phyloP scores from a whole-genome alignment of 2,113 vertebrate genomes.

The Proteles cristata region DNA sequence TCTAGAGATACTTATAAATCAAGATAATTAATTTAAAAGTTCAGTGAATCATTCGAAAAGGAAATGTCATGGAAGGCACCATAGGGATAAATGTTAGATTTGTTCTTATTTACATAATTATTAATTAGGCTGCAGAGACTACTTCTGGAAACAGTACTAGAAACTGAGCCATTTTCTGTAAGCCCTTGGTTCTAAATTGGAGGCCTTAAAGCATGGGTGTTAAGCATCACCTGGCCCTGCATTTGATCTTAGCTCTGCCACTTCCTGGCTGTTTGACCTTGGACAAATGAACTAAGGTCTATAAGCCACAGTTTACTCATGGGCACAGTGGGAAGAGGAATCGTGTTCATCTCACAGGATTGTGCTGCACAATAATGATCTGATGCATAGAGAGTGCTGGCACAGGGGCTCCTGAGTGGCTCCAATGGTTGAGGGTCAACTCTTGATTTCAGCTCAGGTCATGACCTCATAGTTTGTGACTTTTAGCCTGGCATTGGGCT shows the following conservation, averaged over 20 bases:
- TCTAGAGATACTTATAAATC: not conserved
- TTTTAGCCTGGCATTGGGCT: too few relatives aligned
- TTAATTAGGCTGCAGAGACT: constrained; percentile 15
- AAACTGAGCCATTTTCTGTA: not conserved
- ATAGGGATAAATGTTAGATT: constrained; percentile 43
- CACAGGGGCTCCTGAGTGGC: too few relatives aligned
- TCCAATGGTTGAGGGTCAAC: too few relatives aligned
- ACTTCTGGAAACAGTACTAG: not conserved
- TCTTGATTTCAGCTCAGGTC: too few relatives aligned
- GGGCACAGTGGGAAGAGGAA: not conserved
- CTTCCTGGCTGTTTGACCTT: not conserved
- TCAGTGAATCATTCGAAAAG: constrained; percentile 62
- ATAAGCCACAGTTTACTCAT: not conserved
- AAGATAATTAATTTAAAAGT: constrained; percentile 61
- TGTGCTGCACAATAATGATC: accelerated
- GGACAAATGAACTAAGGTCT: not conserved
- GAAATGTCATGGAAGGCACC: constrained; percentile 37
- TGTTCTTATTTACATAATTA: constrained; percentile 47
- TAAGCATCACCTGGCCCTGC: not conserved
- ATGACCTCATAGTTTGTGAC: too few relatives aligned
- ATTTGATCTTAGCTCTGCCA: not conserved
- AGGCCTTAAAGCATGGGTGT: not conserved
- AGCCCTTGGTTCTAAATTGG: not conserved
- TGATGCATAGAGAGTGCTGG: not conserved
- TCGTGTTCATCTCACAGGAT: too few relatives aligned